Evolutionary conservation across 2,888 invertebrate genomes (phyloP).

Genomic region (Cheilosia vernalis): DNA sequence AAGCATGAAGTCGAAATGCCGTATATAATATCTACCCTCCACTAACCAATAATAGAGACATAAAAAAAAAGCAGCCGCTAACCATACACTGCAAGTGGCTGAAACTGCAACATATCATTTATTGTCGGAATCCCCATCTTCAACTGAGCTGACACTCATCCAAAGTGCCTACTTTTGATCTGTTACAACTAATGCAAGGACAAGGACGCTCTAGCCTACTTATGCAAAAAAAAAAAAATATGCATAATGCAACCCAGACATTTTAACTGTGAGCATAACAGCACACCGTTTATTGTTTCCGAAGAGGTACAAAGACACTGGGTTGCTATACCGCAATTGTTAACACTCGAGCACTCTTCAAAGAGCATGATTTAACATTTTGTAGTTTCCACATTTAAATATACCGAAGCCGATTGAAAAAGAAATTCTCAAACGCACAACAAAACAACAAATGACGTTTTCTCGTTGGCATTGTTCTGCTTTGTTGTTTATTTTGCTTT

Average conservation of each 20-base stretch:
- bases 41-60: neutral
- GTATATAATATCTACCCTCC: neutral
- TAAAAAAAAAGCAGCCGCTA: neutral
- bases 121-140: neutral
- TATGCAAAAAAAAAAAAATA: slow-evolving; percentile 31
- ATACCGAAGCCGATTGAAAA: neutral
- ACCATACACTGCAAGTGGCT: slow-evolving; percentile 16
- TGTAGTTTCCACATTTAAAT: slow-evolving; percentile 8
- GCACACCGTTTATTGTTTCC: slow-evolving; percentile 50
- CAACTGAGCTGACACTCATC: slow-evolving; percentile 44
- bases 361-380: slow-evolving; percentile 16
- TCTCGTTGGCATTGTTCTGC: neutral
- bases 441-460: neutral
- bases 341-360: slow-evolving; percentile 5
- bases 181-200: slow-evolving; percentile 43
- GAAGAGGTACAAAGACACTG: neutral
- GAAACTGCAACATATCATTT: slow-evolving; percentile 22
- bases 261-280: slow-evolving; percentile 41
- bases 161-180: slow-evolving; percentile 56
- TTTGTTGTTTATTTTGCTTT: slow-evolving; percentile 7
- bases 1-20: too few relatives aligned
- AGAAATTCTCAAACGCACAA: neutral
- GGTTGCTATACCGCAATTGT: slow-evolving; percentile 5
- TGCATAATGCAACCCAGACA: slow-evolving; percentile 30
- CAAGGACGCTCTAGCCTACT: slow-evolving; percentile 41